Conservation (phyloP, 2,113 vertebrate species). For the Procavia capensis region DNA sequence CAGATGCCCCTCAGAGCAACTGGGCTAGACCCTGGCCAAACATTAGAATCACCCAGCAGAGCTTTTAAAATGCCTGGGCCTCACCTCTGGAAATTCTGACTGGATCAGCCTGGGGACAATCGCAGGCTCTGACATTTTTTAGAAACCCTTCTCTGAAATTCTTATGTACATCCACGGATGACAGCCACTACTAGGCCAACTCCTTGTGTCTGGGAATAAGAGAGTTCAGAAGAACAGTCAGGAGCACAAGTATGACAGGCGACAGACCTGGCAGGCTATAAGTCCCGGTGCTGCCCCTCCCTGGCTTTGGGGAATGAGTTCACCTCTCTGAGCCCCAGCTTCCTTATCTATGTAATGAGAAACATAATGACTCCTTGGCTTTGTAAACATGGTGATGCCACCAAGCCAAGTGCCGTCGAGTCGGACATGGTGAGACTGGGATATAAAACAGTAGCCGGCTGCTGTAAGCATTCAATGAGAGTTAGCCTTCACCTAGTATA, state of each 20-base stretch:
- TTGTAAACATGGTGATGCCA: too few species aligned
- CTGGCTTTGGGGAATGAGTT: not conserved
- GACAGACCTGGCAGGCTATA: not conserved
- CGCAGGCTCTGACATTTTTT: not conserved
- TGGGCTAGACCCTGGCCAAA: not conserved
- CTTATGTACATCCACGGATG: not conserved
- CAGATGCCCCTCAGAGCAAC: not conserved
- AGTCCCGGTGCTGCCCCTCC: not conserved
- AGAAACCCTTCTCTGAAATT: not conserved
- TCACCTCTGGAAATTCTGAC: too few species aligned
- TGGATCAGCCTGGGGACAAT: not conserved
- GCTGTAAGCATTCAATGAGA: not conserved
- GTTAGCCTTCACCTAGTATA: not conserved
- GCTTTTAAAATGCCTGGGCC: not conserved
- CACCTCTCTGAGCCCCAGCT: not conserved
- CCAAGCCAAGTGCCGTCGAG: too few species aligned
- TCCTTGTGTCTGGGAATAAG: not conserved
- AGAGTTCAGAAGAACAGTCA: not conserved
- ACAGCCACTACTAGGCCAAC: rapidly evolving
- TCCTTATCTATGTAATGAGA: not conserved
- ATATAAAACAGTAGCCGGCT: not conserved
- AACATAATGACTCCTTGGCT: rapidly evolving
- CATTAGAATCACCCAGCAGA: not conserved
- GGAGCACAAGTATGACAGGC: not conserved
- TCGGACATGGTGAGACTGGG: rapidly evolving